A percentile compares a stretch with the other conserved stretches of the same genome.
phyloP scores from a whole-genome alignment of 2,797 vertebrate genomes.

The Hephaestus fuliginosus region DNA sequence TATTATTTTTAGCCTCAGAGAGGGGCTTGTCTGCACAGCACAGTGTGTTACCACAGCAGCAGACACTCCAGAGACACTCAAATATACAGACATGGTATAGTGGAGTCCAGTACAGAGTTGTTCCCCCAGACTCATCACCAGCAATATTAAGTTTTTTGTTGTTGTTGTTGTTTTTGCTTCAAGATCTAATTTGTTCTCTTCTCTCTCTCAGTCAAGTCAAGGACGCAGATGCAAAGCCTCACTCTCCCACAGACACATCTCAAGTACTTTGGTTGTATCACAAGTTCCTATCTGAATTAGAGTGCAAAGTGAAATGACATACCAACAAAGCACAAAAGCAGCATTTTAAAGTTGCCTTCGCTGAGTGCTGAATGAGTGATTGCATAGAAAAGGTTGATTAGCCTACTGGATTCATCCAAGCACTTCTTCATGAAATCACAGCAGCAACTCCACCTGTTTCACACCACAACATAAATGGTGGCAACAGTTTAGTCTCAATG shows the following conservation, averaged over 20 bases:
- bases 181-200: conserved; percentile 39
- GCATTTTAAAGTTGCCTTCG: conserved; percentile 1
- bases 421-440: background rate
- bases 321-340: background rate
- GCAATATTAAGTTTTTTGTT: conserved; percentile 30
- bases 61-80: conserved; percentile 69
- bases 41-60: conserved; percentile 71
- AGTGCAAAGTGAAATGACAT: background rate
- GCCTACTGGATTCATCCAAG: background rate
- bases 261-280: conserved; percentile 15
- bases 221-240: conserved; percentile 26
- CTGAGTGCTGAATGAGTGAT: conserved; percentile 30
- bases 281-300: background rate
- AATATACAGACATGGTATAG: conserved; percentile 43
- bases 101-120: conserved; percentile 21
- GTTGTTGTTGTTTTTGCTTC: conserved; percentile 28
- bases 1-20: conserved; percentile 63
- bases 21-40: conserved; percentile 40
- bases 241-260: conserved; percentile 1
- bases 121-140: conserved; percentile 30
- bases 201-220: conserved; percentile 38
- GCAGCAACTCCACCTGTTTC: background rate
- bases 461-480: background rate
- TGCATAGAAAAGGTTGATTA: conserved; percentile 29
- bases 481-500: background rate